phyloP scores from a whole-genome alignment of 2,888 invertebrate species.

The Teleogryllus oceanicus region DNA sequence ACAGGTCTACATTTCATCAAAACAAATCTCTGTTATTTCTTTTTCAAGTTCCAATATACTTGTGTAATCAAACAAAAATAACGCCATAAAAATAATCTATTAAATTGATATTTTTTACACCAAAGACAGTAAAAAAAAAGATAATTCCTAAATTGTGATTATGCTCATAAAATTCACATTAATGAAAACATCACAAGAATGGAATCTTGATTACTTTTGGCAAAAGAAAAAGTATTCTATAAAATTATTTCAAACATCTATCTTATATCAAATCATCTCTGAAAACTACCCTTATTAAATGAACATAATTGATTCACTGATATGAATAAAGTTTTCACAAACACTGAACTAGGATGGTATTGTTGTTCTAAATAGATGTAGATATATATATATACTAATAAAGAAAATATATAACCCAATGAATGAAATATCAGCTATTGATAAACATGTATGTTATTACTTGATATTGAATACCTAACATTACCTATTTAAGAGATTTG shows the following conservation, averaged over 20 bases:
- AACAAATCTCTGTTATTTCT: not conserved
- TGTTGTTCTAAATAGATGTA: slow-evolving; percentile 9
- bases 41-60: not conserved
- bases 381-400: not conserved
- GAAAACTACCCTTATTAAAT: not conserved
- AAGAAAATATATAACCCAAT: not conserved
- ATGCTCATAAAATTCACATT: not conserved
- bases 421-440: slow-evolving; percentile 8
- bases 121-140: not conserved
- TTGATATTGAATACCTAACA: not conserved
- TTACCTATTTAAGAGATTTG: not conserved
- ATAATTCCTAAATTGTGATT: not conserved
- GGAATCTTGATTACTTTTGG: not conserved
- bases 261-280: not conserved
- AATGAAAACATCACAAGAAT: slow-evolving; percentile 18
- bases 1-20: slow-evolving; percentile 18
- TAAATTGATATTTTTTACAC: not conserved
- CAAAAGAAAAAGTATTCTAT: no score
- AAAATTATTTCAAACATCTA: no score
- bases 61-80: slow-evolving; percentile 2
- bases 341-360: slow-evolving; percentile 1
- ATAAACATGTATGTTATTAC: not conserved
- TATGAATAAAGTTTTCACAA: slow-evolving; percentile 10
- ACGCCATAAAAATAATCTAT: slow-evolving; percentile 9
- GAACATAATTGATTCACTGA: not conserved